A percentile compares a stretch with the other conserved stretches of the same genome.
These are phyloP conservation scores for Natrix natrix DNA, from an alignment of 2,797 vertebrate genomes.

Conservation along the genomic window DNA sequence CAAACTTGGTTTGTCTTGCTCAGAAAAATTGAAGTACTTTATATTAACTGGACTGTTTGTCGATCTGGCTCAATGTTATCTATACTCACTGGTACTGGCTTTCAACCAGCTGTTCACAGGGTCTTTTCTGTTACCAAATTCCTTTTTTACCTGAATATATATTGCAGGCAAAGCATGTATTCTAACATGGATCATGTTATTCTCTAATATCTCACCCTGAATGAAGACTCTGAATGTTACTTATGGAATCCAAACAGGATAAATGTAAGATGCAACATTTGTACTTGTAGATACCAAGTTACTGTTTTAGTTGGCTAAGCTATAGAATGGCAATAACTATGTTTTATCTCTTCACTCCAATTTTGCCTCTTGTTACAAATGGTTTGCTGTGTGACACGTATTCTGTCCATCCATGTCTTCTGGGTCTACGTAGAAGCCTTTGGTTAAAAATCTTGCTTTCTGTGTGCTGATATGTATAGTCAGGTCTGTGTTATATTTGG, in stretches of 20 bases:
- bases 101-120: background rate
- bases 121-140: background rate
- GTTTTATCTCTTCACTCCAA: conserved; percentile 63
- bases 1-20: background rate
- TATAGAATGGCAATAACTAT: conserved; percentile 53
- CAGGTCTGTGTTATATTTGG: conserved; percentile 38
- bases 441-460: conserved; percentile 63
- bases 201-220: background rate
- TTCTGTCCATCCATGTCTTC: conserved; percentile 54
- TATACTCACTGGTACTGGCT: background rate
- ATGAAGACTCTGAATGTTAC: background rate
- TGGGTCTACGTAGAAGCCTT: conserved; percentile 55
- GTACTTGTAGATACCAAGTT: conserved; percentile 42
- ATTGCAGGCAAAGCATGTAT: background rate
- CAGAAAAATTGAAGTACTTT: background rate
- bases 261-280: conserved; percentile 19
- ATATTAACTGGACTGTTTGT: background rate
- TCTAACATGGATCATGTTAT: too few relatives aligned
- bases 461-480: conserved; percentile 17
- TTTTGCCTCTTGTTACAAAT: conserved; percentile 66
- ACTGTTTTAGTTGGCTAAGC: conserved; percentile 48
- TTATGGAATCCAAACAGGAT: background rate
- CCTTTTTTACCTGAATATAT: background rate
- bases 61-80: background rate
- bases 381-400: conserved; percentile 58